A percentile compares a stretch with the other conserved stretches of the same genome.
Evolutionary conservation across 2,797 vertebrate genomes (phyloP).

Genomic region (Intellagama lesueurii): DNA sequence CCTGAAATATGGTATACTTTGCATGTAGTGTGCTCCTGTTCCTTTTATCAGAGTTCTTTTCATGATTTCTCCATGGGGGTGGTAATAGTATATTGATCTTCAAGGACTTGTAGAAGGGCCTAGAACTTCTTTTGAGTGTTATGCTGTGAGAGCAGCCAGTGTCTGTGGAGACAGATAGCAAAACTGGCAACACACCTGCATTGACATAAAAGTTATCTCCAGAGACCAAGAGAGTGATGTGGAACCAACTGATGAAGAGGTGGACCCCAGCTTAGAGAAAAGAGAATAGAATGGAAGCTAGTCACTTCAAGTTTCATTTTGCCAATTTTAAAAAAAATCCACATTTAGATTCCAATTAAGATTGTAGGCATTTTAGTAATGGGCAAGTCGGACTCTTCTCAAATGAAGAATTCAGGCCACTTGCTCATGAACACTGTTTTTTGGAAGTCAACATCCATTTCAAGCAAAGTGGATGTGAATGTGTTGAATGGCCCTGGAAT

Average conservation of each 20-base stretch:
- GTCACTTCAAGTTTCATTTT: slow-evolving; percentile 14
- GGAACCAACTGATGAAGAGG: slow-evolving; percentile 53
- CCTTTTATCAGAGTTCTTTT: rapidly evolving
- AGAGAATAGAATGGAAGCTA: not conserved
- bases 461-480: not conserved
- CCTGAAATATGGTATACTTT: not conserved
- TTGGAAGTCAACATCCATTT: not conserved
- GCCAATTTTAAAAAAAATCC: not conserved
- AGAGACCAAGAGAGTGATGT: slow-evolving; percentile 51
- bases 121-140: not conserved
- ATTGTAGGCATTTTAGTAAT: slow-evolving; percentile 16
- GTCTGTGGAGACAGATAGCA: slow-evolving; percentile 69
- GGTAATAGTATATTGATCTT: not conserved
- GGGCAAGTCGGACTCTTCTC: slow-evolving; percentile 39
- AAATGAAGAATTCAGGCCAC: not conserved
- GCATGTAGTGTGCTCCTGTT: not conserved
- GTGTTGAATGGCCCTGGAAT: not conserved
- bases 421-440: not conserved
- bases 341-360: slow-evolving; percentile 22
- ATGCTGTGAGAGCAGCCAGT: slow-evolving; percentile 59
- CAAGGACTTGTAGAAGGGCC: not conserved
- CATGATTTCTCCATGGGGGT: not conserved
- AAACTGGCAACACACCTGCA: slow-evolving; percentile 56
- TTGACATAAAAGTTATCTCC: slow-evolving; percentile 61
- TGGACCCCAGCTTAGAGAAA: slow-evolving; percentile 45